phyloP scores from a whole-genome alignment of 1,140 invertebrate genomes.

The Cotesia vestalis region DNA sequence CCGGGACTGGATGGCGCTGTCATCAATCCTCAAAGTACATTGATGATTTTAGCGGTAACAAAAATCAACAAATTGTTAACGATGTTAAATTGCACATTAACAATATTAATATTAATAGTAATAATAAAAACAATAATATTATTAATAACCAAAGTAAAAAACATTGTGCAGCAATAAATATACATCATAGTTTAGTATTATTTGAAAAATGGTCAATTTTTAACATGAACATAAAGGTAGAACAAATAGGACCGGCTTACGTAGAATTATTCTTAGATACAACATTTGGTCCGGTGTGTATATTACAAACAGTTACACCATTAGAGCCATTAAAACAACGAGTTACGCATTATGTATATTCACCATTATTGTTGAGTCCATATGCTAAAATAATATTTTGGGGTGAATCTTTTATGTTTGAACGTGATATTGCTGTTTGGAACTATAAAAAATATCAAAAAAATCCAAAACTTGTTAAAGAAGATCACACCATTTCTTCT shows the following conservation, averaged over 20 bases:
- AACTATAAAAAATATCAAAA: conserved; percentile 83
- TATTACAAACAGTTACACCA: conserved; percentile 84
- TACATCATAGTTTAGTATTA: conserved; percentile 69
- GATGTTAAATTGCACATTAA: conserved; percentile 16
- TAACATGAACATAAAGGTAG: conserved; percentile 67
- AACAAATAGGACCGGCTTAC: conserved; percentile 83
- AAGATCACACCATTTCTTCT: conserved; percentile 76
- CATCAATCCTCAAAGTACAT: conserved; percentile 1
- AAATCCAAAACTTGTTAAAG: conserved; percentile 77
- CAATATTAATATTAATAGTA: conserved; percentile 14
- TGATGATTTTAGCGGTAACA: neutral
- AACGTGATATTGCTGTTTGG: conserved; percentile 88
- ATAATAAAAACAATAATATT: neutral
- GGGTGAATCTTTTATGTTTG: conserved; percentile 82
- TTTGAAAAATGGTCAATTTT: conserved; percentile 68
- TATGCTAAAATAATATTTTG: conserved; percentile 75
- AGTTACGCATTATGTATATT: conserved; percentile 81
- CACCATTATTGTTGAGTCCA: conserved; percentile 68
- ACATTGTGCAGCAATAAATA: conserved; percentile 71
- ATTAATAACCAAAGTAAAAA: conserved; percentile 45
- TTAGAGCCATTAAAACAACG: conserved; percentile 80
- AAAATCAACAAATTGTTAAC: neutral
- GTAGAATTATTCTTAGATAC: conserved; percentile 76
- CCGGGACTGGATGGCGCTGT: conserved; percentile 50
- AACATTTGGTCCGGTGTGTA: conserved; percentile 70